Evolutionary conservation across 2,888 invertebrate species (phyloP), one percentile per base, ranked within the genome.

Genomic region (Ectropis crepuscularia): DNA sequence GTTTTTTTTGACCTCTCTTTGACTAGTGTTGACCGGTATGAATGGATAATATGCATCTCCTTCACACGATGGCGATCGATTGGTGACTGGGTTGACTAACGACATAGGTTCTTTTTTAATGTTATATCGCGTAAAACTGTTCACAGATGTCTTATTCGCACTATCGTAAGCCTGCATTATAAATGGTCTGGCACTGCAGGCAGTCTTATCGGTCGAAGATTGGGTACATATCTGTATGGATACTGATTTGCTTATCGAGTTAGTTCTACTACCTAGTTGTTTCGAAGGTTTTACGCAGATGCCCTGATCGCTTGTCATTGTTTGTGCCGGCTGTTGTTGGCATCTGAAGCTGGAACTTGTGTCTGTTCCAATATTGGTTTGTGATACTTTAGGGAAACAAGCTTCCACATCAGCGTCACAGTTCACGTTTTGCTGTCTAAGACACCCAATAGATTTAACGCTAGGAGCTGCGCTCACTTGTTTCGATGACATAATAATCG

Each of bases 271-370:
- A n/a, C 42, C 11, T 12, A 45, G 5, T 28, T 43, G 16, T 16
- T 8, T 54, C 8, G 57, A 50, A 12, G 39, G n/a, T 16, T 36
- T 48, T 16, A 37, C 53, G 5, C 36, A 42, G 11, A 51, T 45
- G 10, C 6, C 36, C 7, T 55, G 55, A 41, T 61, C 47, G 5
- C 41, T 28, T 2, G 38, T 61, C 5, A 37, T 38, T 6, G 9
- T 37, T 12, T 39, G n/a, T 5, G 8, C 6, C 9, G 62, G 62
- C 6, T 41, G 41, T 38, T 48, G 38, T 46, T 57, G 57, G 57
- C 38, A 42, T 1, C 7, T 46, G 41, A 42, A 48, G 9, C 57
- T 51, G 6, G 37, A 16, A 16, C 41, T 39, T 16, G 46, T 62
- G 42, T n/a, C 38, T 4, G 53, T 57, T 9, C 47, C 62, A 2